These are phyloP conservation scores for Edolisoma coerulescens DNA, from an alignment of 2,113 vertebrate species.

Conservation along the genomic window DNA sequence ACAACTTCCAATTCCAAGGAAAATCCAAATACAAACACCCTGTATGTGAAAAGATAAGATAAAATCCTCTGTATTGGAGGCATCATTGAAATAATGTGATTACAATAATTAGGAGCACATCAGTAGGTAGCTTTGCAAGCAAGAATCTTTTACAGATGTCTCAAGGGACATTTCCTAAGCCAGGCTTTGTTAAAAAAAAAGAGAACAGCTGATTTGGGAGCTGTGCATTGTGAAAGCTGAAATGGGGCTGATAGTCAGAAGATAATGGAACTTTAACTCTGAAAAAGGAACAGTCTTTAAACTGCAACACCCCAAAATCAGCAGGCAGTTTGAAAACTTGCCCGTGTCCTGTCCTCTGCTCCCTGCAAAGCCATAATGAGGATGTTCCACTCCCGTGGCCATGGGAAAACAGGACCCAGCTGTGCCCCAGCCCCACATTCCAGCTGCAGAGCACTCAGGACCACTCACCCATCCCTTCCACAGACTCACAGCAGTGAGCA, in stretches of 20 bases:
- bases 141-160: background rate
- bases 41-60: background rate
- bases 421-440: background rate
- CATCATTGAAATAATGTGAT: background rate
- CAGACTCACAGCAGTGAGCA: background rate
- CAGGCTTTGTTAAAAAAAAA: background rate
- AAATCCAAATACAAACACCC: background rate
- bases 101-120: background rate
- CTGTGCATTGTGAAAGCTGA: background rate
- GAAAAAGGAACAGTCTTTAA: background rate
- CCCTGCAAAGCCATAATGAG: background rate
- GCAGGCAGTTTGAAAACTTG: background rate
- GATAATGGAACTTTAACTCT: background rate
- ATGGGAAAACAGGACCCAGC: background rate
- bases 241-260: background rate
- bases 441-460: background rate
- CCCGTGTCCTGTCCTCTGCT: background rate
- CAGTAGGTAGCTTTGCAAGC: background rate
- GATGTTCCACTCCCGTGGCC: accelerated
- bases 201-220: background rate
- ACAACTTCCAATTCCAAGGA: background rate
- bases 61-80: background rate
- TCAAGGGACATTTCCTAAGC: background rate
- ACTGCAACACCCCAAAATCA: background rate
- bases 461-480: background rate